phyloP scores from a whole-genome alignment of 2,888 invertebrate genomes.

The Dasysyrphus tricinctus region DNA sequence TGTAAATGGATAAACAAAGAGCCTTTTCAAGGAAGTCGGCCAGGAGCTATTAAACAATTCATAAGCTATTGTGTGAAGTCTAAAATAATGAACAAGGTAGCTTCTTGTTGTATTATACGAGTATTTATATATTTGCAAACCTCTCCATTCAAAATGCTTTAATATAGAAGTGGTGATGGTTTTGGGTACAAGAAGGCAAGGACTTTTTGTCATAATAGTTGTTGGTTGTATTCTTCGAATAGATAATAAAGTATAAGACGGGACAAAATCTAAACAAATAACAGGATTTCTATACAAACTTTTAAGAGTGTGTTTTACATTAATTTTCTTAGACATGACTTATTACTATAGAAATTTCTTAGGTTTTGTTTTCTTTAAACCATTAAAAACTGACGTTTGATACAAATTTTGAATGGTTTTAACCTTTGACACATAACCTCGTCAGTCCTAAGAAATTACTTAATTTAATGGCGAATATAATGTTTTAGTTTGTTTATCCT shows the following conservation, averaged over 20 bases:
- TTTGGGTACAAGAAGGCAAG: conserved; percentile 26
- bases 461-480: no score
- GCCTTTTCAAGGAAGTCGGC: conserved; percentile 67
- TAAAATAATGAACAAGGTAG: conserved; percentile 53
- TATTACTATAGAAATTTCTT: no score
- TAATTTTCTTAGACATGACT: not conserved
- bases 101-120: conserved; percentile 5
- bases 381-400: no score
- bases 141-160: conserved; percentile 38
- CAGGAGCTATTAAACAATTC: conserved; percentile 69
- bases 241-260: conserved; percentile 37
- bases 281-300: not conserved
- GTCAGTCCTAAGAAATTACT: no score
- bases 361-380: no score
- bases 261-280: conserved; percentile 34
- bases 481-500: no score
- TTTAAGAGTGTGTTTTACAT: not conserved
- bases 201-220: conserved; percentile 28
- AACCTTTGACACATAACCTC: no score
- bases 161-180: conserved; percentile 16
- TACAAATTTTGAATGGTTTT: no score
- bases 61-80: conserved; percentile 62
- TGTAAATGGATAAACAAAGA: conserved; percentile 65
- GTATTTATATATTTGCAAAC: conserved; percentile 47
- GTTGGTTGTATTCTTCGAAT: not conserved